phyloP scores from a whole-genome alignment of 2,888 invertebrate species.

The Scrobipalpa costella region DNA sequence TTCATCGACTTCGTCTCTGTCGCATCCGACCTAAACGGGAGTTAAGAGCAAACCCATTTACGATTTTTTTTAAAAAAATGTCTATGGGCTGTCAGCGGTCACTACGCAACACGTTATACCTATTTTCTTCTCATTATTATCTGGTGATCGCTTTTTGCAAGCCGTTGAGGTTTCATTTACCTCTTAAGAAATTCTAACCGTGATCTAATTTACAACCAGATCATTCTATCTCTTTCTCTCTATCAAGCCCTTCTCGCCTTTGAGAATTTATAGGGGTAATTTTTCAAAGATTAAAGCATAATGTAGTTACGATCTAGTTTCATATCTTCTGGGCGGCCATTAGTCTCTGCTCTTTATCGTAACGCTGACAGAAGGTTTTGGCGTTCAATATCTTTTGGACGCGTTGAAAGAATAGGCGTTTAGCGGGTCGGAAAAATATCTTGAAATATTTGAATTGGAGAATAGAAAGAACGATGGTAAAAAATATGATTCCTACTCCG shows the following conservation, averaged over 20 bases:
- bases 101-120: too few species aligned
- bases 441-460: background rate
- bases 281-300: constrained; percentile 45
- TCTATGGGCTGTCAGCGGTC: too few species aligned
- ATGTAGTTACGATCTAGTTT: constrained; percentile 48
- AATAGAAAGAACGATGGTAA: too few species aligned
- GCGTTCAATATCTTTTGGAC: constrained; percentile 59
- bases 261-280: constrained; percentile 34
- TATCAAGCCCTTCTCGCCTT: constrained; percentile 1
- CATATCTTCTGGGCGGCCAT: constrained; percentile 48
- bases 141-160: too few species aligned
- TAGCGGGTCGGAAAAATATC: background rate
- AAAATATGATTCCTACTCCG: too few species aligned
- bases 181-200: too few species aligned
- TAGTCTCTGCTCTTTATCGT: constrained; percentile 64
- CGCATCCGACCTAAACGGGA: too few species aligned
- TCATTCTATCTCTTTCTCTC: background rate
- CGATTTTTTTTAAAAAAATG: too few species aligned
- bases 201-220: background rate
- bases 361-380: constrained; percentile 69
- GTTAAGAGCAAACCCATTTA: too few species aligned
- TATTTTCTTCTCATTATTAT: too few species aligned
- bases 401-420: background rate
- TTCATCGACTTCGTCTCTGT: too few species aligned
- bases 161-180: too few species aligned